Conservation (phyloP, 2,888 invertebrate species). For the Gibbula magus region DNA sequence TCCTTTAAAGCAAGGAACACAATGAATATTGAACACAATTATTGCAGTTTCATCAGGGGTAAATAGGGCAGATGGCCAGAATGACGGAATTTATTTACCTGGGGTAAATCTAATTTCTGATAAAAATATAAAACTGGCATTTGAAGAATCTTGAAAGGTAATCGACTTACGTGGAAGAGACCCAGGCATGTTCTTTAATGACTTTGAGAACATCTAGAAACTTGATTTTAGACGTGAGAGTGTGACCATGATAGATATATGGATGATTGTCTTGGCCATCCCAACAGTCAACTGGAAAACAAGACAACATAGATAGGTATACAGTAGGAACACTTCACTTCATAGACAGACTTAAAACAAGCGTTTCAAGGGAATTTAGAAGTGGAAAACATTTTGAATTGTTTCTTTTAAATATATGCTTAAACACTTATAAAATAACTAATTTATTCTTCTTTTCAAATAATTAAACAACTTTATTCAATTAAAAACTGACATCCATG, state of each 20-base stretch:
- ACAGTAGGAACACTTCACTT: background rate
- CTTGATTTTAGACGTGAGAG: slow-evolving; percentile 94
- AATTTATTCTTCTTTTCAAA: too few relatives aligned
- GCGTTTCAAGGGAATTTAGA: too few relatives aligned
- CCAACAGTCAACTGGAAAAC: slow-evolving; percentile 89
- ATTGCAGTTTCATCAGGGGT: too few relatives aligned
- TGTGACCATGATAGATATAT: slow-evolving; percentile 97
- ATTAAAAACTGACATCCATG: too few relatives aligned
- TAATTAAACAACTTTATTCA: too few relatives aligned
- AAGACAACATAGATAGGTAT: background rate
- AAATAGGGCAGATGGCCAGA: background rate
- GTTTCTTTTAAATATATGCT: too few relatives aligned
- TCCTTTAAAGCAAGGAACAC: too few relatives aligned
- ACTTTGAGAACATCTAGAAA: slow-evolving; percentile 94
- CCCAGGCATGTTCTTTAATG: slow-evolving; percentile 96
- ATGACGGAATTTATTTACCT: background rate
- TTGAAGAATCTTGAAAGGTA: background rate
- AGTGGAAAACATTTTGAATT: too few relatives aligned
- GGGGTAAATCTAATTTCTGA: background rate
- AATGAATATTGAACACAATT: too few relatives aligned
- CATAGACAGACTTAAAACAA: background rate
- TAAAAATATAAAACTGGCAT: too few relatives aligned
- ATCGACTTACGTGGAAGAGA: slow-evolving; percentile 80
- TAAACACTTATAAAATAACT: too few relatives aligned
- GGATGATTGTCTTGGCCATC: slow-evolving; percentile 95